Conservation (phyloP, 2,888 invertebrate species). For the Scaptomyza reducta region DNA sequence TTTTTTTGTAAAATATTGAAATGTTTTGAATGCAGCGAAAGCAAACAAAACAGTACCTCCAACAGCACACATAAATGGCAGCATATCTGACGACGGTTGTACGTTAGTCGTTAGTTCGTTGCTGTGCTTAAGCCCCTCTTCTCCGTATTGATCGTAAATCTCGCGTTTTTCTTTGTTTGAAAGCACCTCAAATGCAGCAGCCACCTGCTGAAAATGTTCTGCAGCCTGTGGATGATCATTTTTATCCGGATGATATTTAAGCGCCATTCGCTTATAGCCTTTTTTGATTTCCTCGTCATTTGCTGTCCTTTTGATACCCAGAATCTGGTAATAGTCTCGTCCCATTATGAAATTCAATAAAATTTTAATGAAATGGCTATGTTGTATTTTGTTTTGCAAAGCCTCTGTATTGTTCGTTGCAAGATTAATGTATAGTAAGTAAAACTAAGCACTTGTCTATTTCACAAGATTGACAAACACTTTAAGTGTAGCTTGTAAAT, state of each 20-base stretch:
- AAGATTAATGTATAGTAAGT: background rate
- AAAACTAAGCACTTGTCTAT: background rate
- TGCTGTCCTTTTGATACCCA: constrained; percentile 42
- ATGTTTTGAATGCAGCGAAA: constrained; percentile 64
- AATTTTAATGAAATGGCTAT: background rate
- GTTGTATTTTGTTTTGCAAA: background rate
- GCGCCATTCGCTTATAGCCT: constrained; percentile 44
- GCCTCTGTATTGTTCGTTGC: background rate
- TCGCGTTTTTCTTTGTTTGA: constrained; percentile 60
- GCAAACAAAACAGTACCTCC: constrained; percentile 66
- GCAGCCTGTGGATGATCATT: constrained; percentile 65
- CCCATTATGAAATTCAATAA: constrained; percentile 29
- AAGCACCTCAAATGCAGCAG: constrained; percentile 59
- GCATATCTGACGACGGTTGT: constrained; percentile 58
- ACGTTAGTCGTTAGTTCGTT: constrained; percentile 11
- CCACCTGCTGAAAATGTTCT: constrained; percentile 54
- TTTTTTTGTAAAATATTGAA: constrained; percentile 61
- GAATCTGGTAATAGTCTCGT: constrained; percentile 42
- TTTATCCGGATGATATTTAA: constrained; percentile 55
- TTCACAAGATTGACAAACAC: constrained; percentile 15
- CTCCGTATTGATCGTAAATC: constrained; percentile 54
- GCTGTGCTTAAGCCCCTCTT: constrained; percentile 52
- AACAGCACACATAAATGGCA: constrained; percentile 62
- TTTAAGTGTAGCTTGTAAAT: constrained; percentile 19
- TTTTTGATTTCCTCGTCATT: constrained; percentile 39